Evolutionary conservation across 2,888 invertebrate species (phyloP), one percentile per base, ranked within the genome.

Genomic region (Euclidia mi): DNA sequence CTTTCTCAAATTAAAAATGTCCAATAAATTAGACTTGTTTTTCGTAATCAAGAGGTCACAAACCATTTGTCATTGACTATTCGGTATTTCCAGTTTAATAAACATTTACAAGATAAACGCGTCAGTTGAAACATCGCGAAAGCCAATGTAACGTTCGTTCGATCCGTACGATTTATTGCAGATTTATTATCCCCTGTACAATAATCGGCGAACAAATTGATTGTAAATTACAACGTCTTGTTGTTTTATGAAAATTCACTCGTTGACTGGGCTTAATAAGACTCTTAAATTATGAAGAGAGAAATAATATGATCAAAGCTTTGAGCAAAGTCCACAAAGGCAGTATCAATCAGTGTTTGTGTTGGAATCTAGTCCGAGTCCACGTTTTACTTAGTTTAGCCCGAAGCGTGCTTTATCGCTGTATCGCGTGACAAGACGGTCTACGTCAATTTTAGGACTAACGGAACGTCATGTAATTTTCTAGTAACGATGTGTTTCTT

Each of bases 391-490:
- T 79, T 76, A 77, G 71, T 83, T 79, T 66, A 71, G 77, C 71
- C 72, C 71, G 58, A 77, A 84, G 79, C 79, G 77, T 81, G 81
- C 82, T 90, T 91, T 91, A 92, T 93, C 82, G 88, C 69, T 56
- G 71, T 70, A 88, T 94, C 84, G 94, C 94, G 94, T 94, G 94
- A 88, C 89, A 83, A 77, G 58, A 70, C 72, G 63, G 84, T 78
- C 79, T 94, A 81, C 76, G 87, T 94, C 90, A 92, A 82, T 69
- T 82, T 81, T 79, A 69, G 81, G 82, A 84, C 81, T 89, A 91
- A 90, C 89, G 84, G 84, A 83, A 87, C 80, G 85, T 91, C 91
- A 84, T 92, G 93, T 92, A 90, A 92, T 92, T n/a, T 91, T 90
- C 87, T 81, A 87, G 84, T 92, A 92, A 92, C 90, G 85, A 91